Evolutionary conservation across 2,888 invertebrate species (phyloP).

Genomic region (Lomographa bimaculata): DNA sequence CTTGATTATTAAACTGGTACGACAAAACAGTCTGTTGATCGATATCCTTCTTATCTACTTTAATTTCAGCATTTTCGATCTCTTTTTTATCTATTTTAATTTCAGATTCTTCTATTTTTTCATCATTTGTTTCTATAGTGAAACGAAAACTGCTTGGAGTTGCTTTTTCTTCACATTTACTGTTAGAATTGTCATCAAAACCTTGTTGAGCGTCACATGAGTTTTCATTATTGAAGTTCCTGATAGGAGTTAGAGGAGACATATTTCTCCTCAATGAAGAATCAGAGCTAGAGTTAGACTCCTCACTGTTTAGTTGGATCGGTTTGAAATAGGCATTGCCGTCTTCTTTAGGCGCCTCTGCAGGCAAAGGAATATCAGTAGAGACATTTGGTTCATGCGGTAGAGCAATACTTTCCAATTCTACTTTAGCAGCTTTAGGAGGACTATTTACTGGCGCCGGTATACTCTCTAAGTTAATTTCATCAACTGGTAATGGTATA

Average conservation of each 20-base stretch:
- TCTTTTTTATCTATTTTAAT: constrained; percentile 58
- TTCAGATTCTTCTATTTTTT: constrained; percentile 46
- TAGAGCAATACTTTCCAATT: constrained; percentile 62
- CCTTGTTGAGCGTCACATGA: constrained; percentile 77
- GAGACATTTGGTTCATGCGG: constrained; percentile 54
- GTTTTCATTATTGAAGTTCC: constrained; percentile 75
- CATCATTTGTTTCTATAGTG: constrained; percentile 64
- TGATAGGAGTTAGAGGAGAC: constrained; percentile 76
- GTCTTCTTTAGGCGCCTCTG: constrained; percentile 48
- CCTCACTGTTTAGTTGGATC: constrained; percentile 55
- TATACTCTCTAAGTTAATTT: constrained; percentile 59
- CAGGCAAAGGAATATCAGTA: constrained; percentile 59
- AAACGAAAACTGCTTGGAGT: constrained; percentile 65
- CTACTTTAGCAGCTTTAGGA: constrained; percentile 62
- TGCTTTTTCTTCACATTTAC: constrained; percentile 58
- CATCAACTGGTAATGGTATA: constrained; percentile 60
- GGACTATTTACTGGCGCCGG: constrained; percentile 50
- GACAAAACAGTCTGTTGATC: constrained; percentile 52
- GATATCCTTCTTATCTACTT: too few species aligned
- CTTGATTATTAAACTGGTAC: constrained; percentile 68
- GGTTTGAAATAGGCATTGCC: constrained; percentile 63
- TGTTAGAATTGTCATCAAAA: constrained; percentile 63
- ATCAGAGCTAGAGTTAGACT: constrained; percentile 70
- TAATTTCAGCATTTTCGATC: too few species aligned
- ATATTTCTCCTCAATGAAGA: constrained; percentile 72